Evolutionary conservation across 2,797 vertebrate genomes (phyloP).

Genomic region (Champsocephalus esox): DNA sequence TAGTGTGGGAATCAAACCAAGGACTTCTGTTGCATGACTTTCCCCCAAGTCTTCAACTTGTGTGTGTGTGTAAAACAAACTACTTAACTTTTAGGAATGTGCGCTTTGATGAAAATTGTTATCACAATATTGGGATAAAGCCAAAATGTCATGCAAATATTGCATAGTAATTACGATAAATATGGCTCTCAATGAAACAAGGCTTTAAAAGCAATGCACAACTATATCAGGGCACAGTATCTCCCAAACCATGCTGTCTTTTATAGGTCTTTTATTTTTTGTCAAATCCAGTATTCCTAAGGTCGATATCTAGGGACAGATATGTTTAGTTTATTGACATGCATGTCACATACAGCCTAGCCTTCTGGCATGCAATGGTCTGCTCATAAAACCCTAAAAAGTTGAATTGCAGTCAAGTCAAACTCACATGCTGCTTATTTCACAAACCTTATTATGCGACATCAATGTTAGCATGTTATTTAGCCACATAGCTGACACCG

Average conservation of each 20-base stretch:
- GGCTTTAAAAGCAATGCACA: background rate
- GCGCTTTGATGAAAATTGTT: background rate
- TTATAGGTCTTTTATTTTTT: background rate
- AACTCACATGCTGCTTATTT: too few species aligned
- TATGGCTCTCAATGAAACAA: background rate
- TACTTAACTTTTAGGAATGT: background rate
- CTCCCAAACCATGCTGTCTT: background rate
- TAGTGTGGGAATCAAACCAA: slow-evolving; percentile 24
- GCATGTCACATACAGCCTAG: too few species aligned
- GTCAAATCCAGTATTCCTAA: background rate
- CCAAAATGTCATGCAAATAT: background rate
- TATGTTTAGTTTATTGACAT: too few species aligned
- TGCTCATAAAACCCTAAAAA: too few species aligned
- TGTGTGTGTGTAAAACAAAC: slow-evolving; percentile 11
- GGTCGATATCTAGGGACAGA: too few species aligned
- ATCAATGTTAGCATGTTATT: too few species aligned
- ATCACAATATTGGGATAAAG: slow-evolving; percentile 1
- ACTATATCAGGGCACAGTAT: background rate
- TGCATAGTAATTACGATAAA: background rate
- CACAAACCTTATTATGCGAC: too few species aligned
- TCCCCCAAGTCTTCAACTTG: background rate
- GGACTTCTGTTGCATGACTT: slow-evolving; percentile 12
- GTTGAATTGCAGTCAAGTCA: too few species aligned
- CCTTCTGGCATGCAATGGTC: too few species aligned
- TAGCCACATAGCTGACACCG: too few species aligned